Percentiles rank a stretch among this genome's conserved stretches.
Conservation (phyloP, 2,113 vertebrate species). For the Nerophis lumbriciformis region DNA sequence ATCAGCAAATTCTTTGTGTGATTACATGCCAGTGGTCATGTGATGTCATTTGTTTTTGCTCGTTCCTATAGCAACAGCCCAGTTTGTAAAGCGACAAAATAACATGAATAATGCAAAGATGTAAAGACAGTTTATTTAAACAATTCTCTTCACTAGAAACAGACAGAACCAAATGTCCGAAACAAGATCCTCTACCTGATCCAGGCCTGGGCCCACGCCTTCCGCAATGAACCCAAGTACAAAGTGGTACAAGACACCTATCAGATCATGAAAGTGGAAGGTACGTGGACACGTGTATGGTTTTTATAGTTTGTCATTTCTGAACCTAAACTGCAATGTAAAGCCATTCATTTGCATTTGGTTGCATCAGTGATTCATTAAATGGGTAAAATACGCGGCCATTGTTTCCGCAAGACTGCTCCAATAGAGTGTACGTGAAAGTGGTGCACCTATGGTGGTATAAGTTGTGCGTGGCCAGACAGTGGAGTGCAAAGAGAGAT, state of each 20-base stretch:
- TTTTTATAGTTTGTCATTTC: too few relatives aligned
- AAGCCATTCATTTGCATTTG: too few relatives aligned
- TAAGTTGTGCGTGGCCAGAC: too few relatives aligned
- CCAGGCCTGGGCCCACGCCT: slow-evolving; percentile 96
- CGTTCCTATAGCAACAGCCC: not conserved
- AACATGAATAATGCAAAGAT: not conserved
- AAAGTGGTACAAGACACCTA: slow-evolving; percentile 99
- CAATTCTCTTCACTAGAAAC: slow-evolving; percentile 68
- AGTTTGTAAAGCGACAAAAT: slow-evolving; percentile 1
- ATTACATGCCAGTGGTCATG: not conserved
- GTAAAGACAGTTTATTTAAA: not conserved
- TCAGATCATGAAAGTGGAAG: slow-evolving; percentile 99
- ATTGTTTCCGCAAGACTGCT: too few relatives aligned
- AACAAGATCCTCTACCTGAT: slow-evolving; percentile 96
- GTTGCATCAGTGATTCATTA: too few relatives aligned
- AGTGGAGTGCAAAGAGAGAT: too few relatives aligned
- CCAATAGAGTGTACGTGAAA: too few relatives aligned
- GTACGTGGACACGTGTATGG: slow-evolving; percentile 59
- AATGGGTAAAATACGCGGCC: too few relatives aligned
- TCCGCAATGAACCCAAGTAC: slow-evolving; percentile 97
- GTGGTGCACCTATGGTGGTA: too few relatives aligned
- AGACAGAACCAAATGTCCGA: slow-evolving; percentile 88
- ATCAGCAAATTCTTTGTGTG: too few relatives aligned
- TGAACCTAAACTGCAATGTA: too few relatives aligned
- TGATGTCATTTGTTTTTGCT: too few relatives aligned